A percentile compares a stretch with the other conserved stretches of the same genome.
Evolutionary conservation across 1,140 invertebrate genomes (phyloP).

Genomic region (Antheraea mylitta): DNA sequence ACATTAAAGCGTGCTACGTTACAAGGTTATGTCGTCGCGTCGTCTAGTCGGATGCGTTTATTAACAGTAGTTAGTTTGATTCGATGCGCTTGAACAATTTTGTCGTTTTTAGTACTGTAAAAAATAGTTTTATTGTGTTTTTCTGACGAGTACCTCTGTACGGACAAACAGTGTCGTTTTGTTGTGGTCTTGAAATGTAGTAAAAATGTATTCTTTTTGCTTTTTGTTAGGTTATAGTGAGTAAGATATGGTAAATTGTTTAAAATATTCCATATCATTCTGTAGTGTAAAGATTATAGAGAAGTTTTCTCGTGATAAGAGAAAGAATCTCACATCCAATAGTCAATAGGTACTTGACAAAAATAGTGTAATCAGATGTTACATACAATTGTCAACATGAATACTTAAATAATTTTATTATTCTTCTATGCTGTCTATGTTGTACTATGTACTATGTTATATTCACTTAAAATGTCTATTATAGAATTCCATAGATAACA

Average conservation of each 20-base stretch:
- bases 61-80: constrained; percentile 29
- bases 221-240: background rate
- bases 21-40: constrained; percentile 37
- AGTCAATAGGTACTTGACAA: too few species aligned
- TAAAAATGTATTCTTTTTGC: background rate
- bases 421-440: too few species aligned
- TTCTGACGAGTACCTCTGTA: background rate
- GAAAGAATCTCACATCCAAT: too few species aligned
- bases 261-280: too few species aligned
- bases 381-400: too few species aligned
- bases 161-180: background rate
- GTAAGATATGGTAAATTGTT: background rate
- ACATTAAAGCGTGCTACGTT: constrained; percentile 16
- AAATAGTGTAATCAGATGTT: too few species aligned
- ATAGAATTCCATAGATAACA: too few species aligned
- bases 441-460: too few species aligned
- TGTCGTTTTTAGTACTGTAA: background rate
- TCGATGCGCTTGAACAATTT: constrained; percentile 20
- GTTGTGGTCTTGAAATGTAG: background rate
- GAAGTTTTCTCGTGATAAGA: too few species aligned
- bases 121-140: background rate
- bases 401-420: too few species aligned
- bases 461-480: too few species aligned
- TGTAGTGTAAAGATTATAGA: too few species aligned
- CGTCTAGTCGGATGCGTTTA: constrained; percentile 22